Conservation (phyloP, 2,797 vertebrate genomes). For the Urosaurus nigricauda region DNA sequence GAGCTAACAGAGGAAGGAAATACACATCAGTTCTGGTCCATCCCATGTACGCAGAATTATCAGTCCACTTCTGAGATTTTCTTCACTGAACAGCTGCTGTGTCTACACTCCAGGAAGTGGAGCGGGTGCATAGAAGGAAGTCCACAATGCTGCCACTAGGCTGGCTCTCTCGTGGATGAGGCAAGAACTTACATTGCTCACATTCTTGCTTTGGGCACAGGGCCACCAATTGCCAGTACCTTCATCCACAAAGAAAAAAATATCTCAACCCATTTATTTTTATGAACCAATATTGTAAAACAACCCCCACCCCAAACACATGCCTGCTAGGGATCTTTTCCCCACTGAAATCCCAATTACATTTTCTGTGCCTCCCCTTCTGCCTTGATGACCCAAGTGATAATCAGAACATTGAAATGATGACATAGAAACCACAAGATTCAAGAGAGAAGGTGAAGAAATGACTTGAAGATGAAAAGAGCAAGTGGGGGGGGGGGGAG, state of each 20-base stretch:
- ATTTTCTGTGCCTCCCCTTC: slow-evolving; percentile 74
- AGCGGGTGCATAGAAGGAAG: not conserved
- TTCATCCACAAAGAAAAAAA: slow-evolving; percentile 71
- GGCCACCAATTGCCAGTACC: slow-evolving; percentile 68
- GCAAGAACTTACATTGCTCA: slow-evolving; percentile 62
- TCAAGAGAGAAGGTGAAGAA: slow-evolving; percentile 55
- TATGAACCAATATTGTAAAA: slow-evolving; percentile 80
- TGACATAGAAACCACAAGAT: slow-evolving; percentile 68
- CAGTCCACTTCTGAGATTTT: not conserved
- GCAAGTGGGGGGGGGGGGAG: not conserved
- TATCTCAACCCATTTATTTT: slow-evolving; percentile 84
- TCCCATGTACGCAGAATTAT: not conserved
- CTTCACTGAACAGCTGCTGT: not conserved
- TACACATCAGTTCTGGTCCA: not conserved
- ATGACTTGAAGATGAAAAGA: slow-evolving; percentile 51
- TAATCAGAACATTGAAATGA: slow-evolving; percentile 70
- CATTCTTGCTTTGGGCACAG: slow-evolving; percentile 53
- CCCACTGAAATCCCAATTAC: slow-evolving; percentile 69
- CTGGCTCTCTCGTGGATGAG: not conserved
- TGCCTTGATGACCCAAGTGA: slow-evolving; percentile 57
- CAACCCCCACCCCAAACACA: slow-evolving; percentile 67
- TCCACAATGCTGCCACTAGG: not conserved
- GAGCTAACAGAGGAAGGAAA: not conserved
- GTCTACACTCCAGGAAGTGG: not conserved
- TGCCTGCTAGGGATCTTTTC: slow-evolving; percentile 65